Evolutionary conservation across 2,113 vertebrate species (phyloP).

Genomic region (Rhipidura dahli): DNA sequence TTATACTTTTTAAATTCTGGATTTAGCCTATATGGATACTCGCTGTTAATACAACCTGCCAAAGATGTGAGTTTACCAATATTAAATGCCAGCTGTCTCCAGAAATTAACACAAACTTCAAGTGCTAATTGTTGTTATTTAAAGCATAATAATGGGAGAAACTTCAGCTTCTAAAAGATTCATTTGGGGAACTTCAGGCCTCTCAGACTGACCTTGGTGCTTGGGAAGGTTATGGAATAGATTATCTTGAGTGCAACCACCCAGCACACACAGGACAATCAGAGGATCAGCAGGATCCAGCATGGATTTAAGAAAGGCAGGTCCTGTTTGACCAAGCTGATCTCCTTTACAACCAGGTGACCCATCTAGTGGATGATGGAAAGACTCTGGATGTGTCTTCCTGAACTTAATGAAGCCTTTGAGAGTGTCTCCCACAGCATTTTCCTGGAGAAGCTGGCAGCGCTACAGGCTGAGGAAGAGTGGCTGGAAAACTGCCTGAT

Average conservation of each 20-base stretch:
- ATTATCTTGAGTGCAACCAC: not conserved
- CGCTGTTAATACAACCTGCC: not conserved
- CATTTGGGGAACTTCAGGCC: not conserved
- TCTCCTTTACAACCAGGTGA: not conserved
- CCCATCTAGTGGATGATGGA: not conserved
- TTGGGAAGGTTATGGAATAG: not conserved
- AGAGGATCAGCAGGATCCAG: not conserved
- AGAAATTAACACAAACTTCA: not conserved
- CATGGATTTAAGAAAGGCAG: not conserved
- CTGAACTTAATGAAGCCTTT: not conserved
- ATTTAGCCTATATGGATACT: not conserved
- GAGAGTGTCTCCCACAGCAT: not conserved
- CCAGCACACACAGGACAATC: rapidly evolving
- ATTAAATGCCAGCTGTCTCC: not conserved
- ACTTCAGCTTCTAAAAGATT: not conserved
- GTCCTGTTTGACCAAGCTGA: not conserved
- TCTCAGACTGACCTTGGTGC: not conserved
- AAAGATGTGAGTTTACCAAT: not conserved
- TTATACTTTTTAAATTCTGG: not conserved
- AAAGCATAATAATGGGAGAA: not conserved
- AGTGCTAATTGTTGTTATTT: not conserved
- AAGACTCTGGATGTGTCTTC: not conserved
- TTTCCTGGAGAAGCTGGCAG: not conserved
- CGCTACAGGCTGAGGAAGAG: not conserved
- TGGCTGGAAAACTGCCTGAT: not conserved